Base-by-base conservation (phyloP, 2,888 invertebrate species). In the Patella caerulea region DNA sequence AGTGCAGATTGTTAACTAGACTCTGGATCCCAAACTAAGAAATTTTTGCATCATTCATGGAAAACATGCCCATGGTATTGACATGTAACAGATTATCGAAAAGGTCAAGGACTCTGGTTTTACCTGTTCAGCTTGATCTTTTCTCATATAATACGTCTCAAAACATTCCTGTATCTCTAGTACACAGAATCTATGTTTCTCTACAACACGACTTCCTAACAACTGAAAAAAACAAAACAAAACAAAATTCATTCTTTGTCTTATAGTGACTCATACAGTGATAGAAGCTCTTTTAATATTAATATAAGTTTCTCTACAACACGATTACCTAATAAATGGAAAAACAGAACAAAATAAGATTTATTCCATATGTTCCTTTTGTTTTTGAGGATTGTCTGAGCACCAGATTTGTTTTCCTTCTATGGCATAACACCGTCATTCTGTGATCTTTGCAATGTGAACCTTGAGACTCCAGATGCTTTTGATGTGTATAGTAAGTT, bases 131-230 rank as follows among this genome's bases (percentile, higher is more conserved):
- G 96, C 96, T 88, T 97, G 96, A 90, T 98, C 97, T 86, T 96
- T 95, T 79, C 96, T 94, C 91, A 98, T 97, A 85, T 97, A 95
- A 91, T 97, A 98, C 0, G 98, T 98, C 91, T 98, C 98, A 84
- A 98, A 94, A 91, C 98, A 98, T 89, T 98, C 98, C 87, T 97
- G 96, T 83, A 98, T 95, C 92, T 98, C 98, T 65, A 98, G 93
- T 88, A 98, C 95, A 83, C 96, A 96, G 91, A 96, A 97, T 74
- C 96, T 94, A 76, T 98, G 94, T 3, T 95, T 94, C 91, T 98
- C 98, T 9, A 95, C 94, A 12, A 97, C 83, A 55, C 89, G 84
- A 56, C 89, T 88, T 11, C 87, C 86, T 56, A 89, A 86, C 81
- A 92, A 80, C 91, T 87, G 77, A 72, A 82, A 82, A 14, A 54